Evolutionary conservation across 2,888 invertebrate genomes (phyloP).

Genomic region (Sisyra nigra): DNA sequence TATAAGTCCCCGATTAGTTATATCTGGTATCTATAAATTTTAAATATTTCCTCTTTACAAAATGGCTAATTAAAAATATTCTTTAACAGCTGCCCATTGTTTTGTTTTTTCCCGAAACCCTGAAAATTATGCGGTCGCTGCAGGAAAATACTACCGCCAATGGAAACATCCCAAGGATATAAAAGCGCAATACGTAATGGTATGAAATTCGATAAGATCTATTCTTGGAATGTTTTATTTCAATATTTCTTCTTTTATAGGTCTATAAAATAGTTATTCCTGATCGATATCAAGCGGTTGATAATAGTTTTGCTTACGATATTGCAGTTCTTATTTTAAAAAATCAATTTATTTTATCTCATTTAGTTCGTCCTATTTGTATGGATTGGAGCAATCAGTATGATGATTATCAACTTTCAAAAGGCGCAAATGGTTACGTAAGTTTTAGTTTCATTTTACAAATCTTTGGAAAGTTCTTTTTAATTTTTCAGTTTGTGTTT

Average conservation of each 20-base stretch:
- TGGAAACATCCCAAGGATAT: conserved; percentile 17
- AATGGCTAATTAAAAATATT: too few relatives aligned
- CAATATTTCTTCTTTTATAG: conserved; percentile 11
- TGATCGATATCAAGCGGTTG: conserved; percentile 15
- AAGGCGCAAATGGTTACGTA: too few relatives aligned
- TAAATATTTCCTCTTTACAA: too few relatives aligned
- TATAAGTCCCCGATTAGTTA: conserved; percentile 17
- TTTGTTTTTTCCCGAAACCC: conserved; percentile 13
- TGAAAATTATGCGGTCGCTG: conserved; percentile 16
- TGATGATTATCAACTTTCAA: conserved; percentile 6
- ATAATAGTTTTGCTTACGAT: conserved; percentile 18
- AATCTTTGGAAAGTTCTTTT: conserved; percentile 4
- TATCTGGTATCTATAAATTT: conserved; percentile 21
- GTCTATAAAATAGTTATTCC: conserved; percentile 14
- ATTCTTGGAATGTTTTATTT: background rate
- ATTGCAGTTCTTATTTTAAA: conserved; percentile 22
- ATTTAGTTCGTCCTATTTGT: conserved; percentile 23
- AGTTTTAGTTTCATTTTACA: background rate
- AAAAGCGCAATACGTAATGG: conserved; percentile 18
- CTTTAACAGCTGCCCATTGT: conserved; percentile 22
- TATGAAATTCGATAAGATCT: conserved; percentile 10
- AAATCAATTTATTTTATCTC: conserved; percentile 18
- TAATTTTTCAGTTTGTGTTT: too few relatives aligned
- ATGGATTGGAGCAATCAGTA: conserved; percentile 16
- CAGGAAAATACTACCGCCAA: conserved; percentile 21